phyloP scores from a whole-genome alignment of 2,888 invertebrate genomes.

The Amiota mariae region DNA sequence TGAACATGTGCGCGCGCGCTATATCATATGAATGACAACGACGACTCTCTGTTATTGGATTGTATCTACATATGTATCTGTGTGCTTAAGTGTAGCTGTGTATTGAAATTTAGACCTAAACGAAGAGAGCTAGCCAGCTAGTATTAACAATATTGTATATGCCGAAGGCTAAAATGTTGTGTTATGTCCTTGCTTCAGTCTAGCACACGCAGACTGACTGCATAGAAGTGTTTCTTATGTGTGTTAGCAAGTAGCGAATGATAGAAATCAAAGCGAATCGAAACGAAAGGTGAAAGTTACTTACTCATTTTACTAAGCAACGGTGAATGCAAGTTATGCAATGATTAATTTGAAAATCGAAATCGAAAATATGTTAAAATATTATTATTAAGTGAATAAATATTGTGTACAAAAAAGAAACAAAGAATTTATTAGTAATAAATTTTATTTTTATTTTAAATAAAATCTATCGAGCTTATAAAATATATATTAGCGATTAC shows the following conservation, averaged over 20 bases:
- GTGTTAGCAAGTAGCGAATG: slow-evolving; percentile 2
- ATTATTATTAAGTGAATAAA: not conserved
- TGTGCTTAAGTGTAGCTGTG: slow-evolving; percentile 20
- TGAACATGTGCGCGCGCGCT: slow-evolving; percentile 41
- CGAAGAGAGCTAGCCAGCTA: slow-evolving; percentile 8
- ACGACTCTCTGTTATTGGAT: no score
- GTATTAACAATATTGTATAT: slow-evolving; percentile 35
- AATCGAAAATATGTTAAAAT: slow-evolving; percentile 7
- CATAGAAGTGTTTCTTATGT: slow-evolving; percentile 19
- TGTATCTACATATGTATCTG: slow-evolving; percentile 23
- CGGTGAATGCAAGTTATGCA: slow-evolving; percentile 53
- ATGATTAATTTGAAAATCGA: slow-evolving; percentile 37
- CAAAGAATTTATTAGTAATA: not conserved
- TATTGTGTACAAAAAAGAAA: not conserved
- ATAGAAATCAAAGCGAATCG: not conserved
- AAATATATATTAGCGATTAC: slow-evolving; percentile 9
- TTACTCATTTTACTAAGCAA: not conserved
- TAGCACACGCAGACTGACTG: slow-evolving; percentile 45
- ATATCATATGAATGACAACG: slow-evolving; percentile 20
- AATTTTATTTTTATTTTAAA: not conserved
- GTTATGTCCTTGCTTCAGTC: slow-evolving; percentile 60
- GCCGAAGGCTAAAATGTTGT: slow-evolving; percentile 41
- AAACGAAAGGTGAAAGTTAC: slow-evolving; percentile 17
- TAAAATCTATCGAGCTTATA: slow-evolving; percentile 15
- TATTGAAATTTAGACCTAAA: slow-evolving; percentile 18